Percentiles rank a stretch among this genome's conserved stretches.
These are phyloP conservation scores for Gallinago paraguaiae DNA, from an alignment of 2,113 vertebrate species.

Conservation along the genomic window DNA sequence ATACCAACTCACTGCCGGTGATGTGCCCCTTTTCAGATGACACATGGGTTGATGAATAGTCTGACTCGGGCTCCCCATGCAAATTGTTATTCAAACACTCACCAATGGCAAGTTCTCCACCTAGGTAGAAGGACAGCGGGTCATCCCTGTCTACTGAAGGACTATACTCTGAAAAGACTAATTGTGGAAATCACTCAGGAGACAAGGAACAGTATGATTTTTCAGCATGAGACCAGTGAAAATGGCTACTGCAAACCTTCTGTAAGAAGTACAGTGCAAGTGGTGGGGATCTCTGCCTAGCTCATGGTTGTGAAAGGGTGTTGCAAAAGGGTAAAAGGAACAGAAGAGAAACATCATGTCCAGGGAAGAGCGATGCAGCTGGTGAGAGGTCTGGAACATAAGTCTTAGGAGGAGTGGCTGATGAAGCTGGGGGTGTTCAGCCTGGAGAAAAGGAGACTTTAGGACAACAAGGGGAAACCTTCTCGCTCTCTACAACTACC, in stretches of 20 bases:
- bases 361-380: accelerated
- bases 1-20: neutral
- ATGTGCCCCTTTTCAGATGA: neutral
- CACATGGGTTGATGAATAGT: neutral
- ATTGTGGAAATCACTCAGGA: neutral
- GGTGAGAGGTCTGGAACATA: accelerated
- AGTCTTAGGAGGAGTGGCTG: accelerated
- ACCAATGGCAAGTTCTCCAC: neutral
- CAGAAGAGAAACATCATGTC: neutral
- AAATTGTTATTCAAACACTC: neutral
- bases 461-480: too few relatives aligned
- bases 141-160: neutral
- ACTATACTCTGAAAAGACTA: neutral
- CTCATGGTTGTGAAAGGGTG: neutral
- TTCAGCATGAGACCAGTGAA: neutral
- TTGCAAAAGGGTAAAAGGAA: neutral
- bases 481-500: accelerated
- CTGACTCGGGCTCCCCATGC: neutral
- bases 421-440: neutral
- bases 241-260: neutral
- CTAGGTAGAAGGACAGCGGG: neutral
- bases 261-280: accelerated
- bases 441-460: neutral
- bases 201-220: neutral
- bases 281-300: neutral